These are phyloP conservation scores for Pseudorectes ferrugineus DNA, from an alignment of 2,113 vertebrate genomes.

Conservation along the genomic window DNA sequence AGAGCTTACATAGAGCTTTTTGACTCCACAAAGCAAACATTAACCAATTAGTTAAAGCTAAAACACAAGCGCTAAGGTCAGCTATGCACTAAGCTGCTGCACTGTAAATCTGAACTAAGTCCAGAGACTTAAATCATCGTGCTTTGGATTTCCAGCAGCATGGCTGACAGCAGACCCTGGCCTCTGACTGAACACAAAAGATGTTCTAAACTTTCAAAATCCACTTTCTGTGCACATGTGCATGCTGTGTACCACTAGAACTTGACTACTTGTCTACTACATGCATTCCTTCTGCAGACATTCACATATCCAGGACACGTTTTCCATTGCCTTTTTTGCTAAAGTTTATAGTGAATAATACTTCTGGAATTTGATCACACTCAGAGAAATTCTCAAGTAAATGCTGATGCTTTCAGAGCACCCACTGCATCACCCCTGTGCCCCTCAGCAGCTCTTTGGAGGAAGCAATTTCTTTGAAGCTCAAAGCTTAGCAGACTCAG, in stretches of 20 bases:
- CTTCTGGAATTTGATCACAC: not conserved
- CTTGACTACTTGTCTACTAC: not conserved
- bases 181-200: not conserved
- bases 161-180: not conserved
- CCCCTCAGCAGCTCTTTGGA: not conserved
- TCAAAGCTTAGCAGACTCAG: not conserved
- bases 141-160: not conserved
- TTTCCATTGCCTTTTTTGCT: not conserved
- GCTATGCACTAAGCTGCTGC: not conserved
- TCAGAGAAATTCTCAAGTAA: not conserved
- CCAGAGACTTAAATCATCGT: not conserved
- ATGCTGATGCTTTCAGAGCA: not conserved
- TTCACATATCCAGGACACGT: not conserved
- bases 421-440: not conserved
- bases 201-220: not conserved
- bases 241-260: not conserved
- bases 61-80: constrained; percentile 6
- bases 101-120: constrained; percentile 11
- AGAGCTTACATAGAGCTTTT: constrained; percentile 29
- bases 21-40: constrained; percentile 54
- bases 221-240: not conserved
- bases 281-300: not conserved
- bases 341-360: not conserved
- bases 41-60: constrained; percentile 54
- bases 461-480: not conserved